Evolutionary conservation across 2,113 vertebrate genomes (phyloP).

Genomic region (Australoheros scitulus): DNA sequence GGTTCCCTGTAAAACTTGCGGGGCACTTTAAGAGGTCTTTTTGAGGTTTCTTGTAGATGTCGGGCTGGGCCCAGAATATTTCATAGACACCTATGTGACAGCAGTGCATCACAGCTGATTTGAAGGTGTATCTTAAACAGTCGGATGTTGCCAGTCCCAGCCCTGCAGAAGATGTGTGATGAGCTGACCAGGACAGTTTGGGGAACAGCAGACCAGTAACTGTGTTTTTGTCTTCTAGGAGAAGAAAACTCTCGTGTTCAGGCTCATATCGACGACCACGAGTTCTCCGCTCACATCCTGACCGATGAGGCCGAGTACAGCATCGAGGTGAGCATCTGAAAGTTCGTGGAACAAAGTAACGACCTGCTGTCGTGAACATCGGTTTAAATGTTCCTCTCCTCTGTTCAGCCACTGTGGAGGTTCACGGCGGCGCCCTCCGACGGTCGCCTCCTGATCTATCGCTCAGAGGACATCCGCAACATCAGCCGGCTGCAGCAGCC

Average conservation of each 20-base stretch:
- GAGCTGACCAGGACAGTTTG: background rate
- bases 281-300: constrained; percentile 91
- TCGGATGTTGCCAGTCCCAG: too few species aligned
- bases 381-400: background rate
- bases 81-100: background rate
- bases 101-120: too few species aligned
- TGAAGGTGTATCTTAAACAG: too few species aligned
- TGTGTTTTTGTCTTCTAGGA: constrained; percentile 74
- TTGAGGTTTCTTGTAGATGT: background rate
- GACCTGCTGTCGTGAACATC: background rate
- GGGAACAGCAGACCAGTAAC: background rate
- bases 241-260: constrained; percentile 92
- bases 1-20: background rate
- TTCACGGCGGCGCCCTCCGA: constrained; percentile 83
- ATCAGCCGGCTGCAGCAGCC: constrained; percentile 88
- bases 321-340: constrained; percentile 83
- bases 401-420: constrained; percentile 89
- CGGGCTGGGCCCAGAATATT: background rate
- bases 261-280: constrained; percentile 90
- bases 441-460: constrained; percentile 88
- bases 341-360: background rate
- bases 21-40: background rate
- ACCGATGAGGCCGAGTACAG: constrained; percentile 90
- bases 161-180: background rate
- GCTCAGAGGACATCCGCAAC: constrained; percentile 92